Evolutionary conservation across 2,888 invertebrate genomes (phyloP).

Genomic region (Dicyrtomina minuta): DNA sequence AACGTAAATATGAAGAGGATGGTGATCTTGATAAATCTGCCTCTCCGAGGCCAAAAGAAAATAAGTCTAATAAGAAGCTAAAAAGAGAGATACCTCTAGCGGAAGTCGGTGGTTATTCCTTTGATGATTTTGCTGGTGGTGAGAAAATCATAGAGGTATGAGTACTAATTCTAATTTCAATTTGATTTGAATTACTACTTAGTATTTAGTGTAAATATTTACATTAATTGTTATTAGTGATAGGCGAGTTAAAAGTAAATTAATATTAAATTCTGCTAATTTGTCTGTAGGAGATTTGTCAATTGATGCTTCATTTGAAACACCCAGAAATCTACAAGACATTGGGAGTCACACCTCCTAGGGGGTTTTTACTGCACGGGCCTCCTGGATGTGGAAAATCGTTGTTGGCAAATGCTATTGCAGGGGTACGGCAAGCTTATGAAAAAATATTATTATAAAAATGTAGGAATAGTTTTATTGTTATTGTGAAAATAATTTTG

Average conservation of each 20-base stretch:
- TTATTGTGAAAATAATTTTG: background rate
- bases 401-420: slow-evolving; percentile 76
- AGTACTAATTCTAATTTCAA: too few relatives aligned
- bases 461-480: background rate
- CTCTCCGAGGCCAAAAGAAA: background rate
- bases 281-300: slow-evolving; percentile 42
- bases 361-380: slow-evolving; percentile 90
- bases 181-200: background rate
- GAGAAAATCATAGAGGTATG: slow-evolving; percentile 66
- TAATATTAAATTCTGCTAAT: background rate
- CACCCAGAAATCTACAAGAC: slow-evolving; percentile 85
- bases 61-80: slow-evolving; percentile 28
- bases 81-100: slow-evolving; percentile 36
- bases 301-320: slow-evolving; percentile 76
- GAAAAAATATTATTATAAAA: slow-evolving; percentile 20
- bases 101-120: slow-evolving; percentile 58
- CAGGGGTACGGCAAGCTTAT: slow-evolving; percentile 65
- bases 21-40: background rate
- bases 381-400: slow-evolving; percentile 93
- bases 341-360: slow-evolving; percentile 81
- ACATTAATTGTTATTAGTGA: background rate
- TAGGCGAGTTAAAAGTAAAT: background rate
- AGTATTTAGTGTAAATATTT: background rate
- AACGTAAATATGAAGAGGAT: background rate
- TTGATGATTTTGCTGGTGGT: slow-evolving; percentile 80